Conservation (phyloP, 1,140 invertebrate species). For the Contarinia nasturtii region DNA sequence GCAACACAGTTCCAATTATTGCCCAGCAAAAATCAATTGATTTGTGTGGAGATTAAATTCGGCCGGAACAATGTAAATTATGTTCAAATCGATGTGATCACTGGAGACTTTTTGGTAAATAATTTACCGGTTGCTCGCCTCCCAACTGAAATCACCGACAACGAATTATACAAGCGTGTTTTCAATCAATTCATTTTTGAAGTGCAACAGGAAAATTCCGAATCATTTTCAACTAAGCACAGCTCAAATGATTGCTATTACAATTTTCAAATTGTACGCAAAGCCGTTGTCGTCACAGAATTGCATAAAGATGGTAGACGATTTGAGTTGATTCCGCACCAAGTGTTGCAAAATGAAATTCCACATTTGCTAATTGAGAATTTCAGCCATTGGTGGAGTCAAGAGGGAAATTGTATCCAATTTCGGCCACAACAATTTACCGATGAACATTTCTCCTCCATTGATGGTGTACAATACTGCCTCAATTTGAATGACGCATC, state of each 20-base stretch:
- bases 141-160: neutral
- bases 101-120: neutral
- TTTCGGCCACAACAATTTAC: neutral
- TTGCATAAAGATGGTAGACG: too few species aligned
- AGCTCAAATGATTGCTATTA: too few species aligned
- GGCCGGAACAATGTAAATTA: neutral
- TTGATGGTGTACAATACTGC: neutral
- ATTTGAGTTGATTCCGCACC: too few species aligned
- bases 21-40: neutral
- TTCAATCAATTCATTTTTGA: neutral
- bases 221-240: too few species aligned
- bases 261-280: too few species aligned
- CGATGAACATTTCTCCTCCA: neutral
- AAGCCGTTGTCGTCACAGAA: too few species aligned
- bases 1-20: too few species aligned
- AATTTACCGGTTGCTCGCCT: neutral
- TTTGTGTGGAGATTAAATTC: neutral
- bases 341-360: neutral
- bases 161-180: neutral
- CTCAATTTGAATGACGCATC: neutral
- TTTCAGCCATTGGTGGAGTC: neutral
- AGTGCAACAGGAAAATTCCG: too few species aligned
- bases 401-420: neutral
- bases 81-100: neutral
- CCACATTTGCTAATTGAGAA: neutral